Evolutionary conservation across 2,797 vertebrate genomes (phyloP), one percentile per base, ranked within the genome.

Genomic region (Darevskia nairensis): DNA sequence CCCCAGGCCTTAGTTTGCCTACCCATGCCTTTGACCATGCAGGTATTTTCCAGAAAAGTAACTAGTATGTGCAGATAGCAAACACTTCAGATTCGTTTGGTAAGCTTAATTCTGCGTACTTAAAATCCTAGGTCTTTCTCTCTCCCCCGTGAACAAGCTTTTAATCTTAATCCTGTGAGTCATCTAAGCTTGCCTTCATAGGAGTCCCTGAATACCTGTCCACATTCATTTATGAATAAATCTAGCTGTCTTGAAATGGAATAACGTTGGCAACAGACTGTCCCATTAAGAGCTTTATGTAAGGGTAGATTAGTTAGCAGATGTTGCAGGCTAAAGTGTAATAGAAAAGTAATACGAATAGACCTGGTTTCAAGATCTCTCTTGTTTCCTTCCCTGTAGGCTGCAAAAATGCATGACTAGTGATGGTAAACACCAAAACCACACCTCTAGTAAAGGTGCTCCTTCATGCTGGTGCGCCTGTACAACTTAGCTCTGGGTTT

Each of bases 161-260:
- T 13, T 81, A 64, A 81, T 87, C 50, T 74, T 87, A 87, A 87
- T 19, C 79, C 55, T 46, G 50, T 82, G 86, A 82, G 69, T 87
- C 69, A 82, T 75, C 69, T 46, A 74, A 87, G 78, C 86, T 46
- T 55, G 39, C 79, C 39, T 82, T 27, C 86, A 25, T 82, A 64
- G 29, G 27, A 75, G 55, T 66, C 10, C 11, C 19, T 64, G 78
- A 87, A 46, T 74, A 39, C 77, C 88, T 80, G 69, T 74, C 69
- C 55, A n/a, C 35, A 66, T 17, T 64, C 61, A 80, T 35, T 89
- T 74, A 19, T 29, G 55, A 80, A 66, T 64, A 35, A 90, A 13
- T 88, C 69, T 78, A 72, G 83, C 19, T 15, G 0, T 19, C 17
- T 64, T 46, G 29, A 2, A 39, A 11, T 44, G 6, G 0, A 84